Evolutionary conservation across 2,113 vertebrate species (phyloP), one percentile per base, ranked within the genome.

Genomic region (Xerus inauris): DNA sequence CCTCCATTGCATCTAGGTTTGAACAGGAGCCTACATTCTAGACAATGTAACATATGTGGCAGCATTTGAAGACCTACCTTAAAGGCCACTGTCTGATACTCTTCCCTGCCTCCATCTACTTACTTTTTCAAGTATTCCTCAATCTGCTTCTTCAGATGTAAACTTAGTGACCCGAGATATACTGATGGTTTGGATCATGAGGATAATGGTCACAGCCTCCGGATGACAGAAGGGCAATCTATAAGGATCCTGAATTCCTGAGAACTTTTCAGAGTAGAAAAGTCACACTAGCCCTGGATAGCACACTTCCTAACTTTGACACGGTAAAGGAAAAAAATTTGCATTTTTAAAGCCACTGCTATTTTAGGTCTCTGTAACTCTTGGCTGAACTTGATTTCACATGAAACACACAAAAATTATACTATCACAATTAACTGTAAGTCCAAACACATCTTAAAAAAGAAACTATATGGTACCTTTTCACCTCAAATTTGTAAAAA

Each of bases 401-500:
- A 54, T 30, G 30, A 77, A 94, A 65, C 20, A 67, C 28, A 54
- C 51, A 35, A 5, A 87, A 90, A 93, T 73, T 57, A 76, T 45
- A 89, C n/a, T 45, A 64, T 72, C 45, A 65, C 22, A 89, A 95
- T 54, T 51, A 77, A 81, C 35, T 51, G 0, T 47, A 65, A 69
- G 12, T 87, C 81, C 76, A 91, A 91, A 69, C 9, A n/a, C 62
- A 81, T 59, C 9, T 16, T 69, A 71, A 76, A 75, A 89, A 49
- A 59, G 64, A 11, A 91, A 75, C 47, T 77, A 47, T 4, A 12
- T 67, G 24, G 7, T 83, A 57, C 57, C 32, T 69, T 14, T 79
- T 94, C 19, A 77, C 45, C 7, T 96, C 62, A 62, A 35, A 14
- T 77, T 82, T 76, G 22, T 57, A 38, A 89, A 96, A 89, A 76